Evolutionary conservation across 2,113 vertebrate genomes (phyloP), one percentile per base, ranked within the genome.

Genomic region (Antechinus stuartii): DNA sequence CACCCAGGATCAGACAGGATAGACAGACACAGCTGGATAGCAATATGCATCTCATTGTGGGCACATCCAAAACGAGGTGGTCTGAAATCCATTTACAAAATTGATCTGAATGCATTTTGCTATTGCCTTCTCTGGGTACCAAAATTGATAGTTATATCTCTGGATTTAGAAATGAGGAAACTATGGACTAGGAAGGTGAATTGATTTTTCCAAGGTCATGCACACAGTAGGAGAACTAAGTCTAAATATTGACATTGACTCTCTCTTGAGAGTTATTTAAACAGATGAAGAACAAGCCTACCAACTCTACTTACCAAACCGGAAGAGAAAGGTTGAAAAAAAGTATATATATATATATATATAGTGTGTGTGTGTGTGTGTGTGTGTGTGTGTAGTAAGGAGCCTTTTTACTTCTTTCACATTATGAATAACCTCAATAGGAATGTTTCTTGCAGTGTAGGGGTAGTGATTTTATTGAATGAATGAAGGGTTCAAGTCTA

Each of bases 401-500:
- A 76, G 35, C 35, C 16, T 7, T 84, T 84, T 84, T 42, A 42
- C n/a, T 84, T 84, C 42, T 90, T 3, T 91, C 27, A 92, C 91
- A 89, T 94, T 96, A 68, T 26, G 4, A 54, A 90, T 93, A 0
- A 53, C 95, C 54, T 94, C 91, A 90, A 57, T 84, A 61, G 10
- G 2, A 84, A 42, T 84, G n/a, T 84, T 84, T 84, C 35, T n/a
- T 84, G n/a, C n/a, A 42, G 14, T 22, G 42, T 42, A 68, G 14
- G n/a, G 14, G 35, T 22, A 68, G 68, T 42, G 61, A 19, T 22
- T 84, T 84, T 16, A 91, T 94, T 89, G 96, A 93, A 42, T 91
- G 92, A 68, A 35, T 49, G 25, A 95, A 93, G 91, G 42, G 27
- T 68, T 94, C 56, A 94, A 90, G 55, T 96, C 95, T 94, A 47